Percentiles rank a stretch among this genome's conserved stretches.
These are phyloP conservation scores for Daphoenositta chrysoptera DNA, from an alignment of 2,113 vertebrate genomes.

Conservation along the genomic window DNA sequence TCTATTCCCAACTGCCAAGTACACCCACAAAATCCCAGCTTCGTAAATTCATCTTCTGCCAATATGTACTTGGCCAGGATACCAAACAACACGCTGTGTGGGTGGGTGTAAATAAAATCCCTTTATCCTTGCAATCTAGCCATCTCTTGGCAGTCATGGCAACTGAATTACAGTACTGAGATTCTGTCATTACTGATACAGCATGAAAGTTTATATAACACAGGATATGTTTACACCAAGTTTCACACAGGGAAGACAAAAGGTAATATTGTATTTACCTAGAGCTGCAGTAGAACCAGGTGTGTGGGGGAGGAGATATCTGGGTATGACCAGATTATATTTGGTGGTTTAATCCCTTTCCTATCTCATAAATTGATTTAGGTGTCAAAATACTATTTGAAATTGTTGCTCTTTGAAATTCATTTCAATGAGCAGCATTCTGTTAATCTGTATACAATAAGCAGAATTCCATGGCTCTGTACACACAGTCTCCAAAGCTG, in stretches of 20 bases:
- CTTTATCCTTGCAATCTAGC: neutral
- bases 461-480: neutral
- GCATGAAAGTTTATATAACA: neutral
- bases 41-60: neutral
- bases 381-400: neutral
- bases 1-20: neutral
- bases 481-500: neutral
- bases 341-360: neutral
- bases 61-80: neutral
- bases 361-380: neutral
- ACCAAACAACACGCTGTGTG: neutral
- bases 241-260: neutral
- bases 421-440: neutral
- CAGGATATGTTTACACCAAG: neutral
- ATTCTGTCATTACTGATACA: neutral
- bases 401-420: neutral
- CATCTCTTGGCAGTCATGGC: constrained; percentile 8
- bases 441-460: neutral
- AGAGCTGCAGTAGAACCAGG: neutral
- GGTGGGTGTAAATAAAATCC: constrained; percentile 16
- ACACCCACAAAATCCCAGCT: neutral
- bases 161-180: neutral
- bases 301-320: neutral
- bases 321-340: neutral
- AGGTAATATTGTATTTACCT: neutral